phyloP scores from a whole-genome alignment of 2,113 vertebrate species.

The Embiotoca jacksoni region DNA sequence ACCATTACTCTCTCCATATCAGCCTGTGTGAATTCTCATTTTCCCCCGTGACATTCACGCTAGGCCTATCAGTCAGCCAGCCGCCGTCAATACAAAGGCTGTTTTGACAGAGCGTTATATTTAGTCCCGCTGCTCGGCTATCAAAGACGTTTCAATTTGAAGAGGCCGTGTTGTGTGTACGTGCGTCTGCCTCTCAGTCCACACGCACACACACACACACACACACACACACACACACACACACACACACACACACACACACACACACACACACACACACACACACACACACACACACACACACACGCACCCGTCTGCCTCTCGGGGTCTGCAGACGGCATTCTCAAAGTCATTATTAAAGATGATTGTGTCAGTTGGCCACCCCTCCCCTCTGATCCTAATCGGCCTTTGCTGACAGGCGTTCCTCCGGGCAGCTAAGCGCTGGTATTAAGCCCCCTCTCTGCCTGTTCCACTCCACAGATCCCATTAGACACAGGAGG shows the following conservation, averaged over 20 bases:
- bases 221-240: slow-evolving; percentile 28
- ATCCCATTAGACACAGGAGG: slow-evolving; percentile 85
- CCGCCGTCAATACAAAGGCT: slow-evolving; percentile 65
- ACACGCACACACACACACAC: slow-evolving; percentile 21
- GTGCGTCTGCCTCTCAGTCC: neutral
- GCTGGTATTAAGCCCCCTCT: slow-evolving; percentile 81
- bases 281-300: slow-evolving; percentile 20
- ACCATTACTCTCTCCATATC: slow-evolving; percentile 63
- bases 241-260: slow-evolving; percentile 28
- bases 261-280: slow-evolving; percentile 28
- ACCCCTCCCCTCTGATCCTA: slow-evolving; percentile 80
- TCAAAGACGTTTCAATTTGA: slow-evolving; percentile 80
- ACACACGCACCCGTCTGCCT: slow-evolving; percentile 38
- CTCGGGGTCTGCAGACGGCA: slow-evolving; percentile 60
- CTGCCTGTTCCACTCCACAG: slow-evolving; percentile 83
- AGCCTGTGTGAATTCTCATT: slow-evolving; percentile 65
- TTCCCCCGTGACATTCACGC: slow-evolving; percentile 77
- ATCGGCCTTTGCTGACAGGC: slow-evolving; percentile 84
- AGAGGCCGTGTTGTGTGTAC: slow-evolving; percentile 57
- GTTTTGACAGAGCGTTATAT: slow-evolving; percentile 79
- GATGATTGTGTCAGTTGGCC: slow-evolving; percentile 81
- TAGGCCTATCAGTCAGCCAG: slow-evolving; percentile 68
- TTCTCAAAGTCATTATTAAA: slow-evolving; percentile 85
- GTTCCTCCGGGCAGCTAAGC: slow-evolving; percentile 82
- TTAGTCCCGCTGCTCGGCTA: slow-evolving; percentile 68